Evolutionary conservation across 2,113 vertebrate species (phyloP), one percentile per base, ranked within the genome.

Genomic region (Synodontis membranacea): DNA sequence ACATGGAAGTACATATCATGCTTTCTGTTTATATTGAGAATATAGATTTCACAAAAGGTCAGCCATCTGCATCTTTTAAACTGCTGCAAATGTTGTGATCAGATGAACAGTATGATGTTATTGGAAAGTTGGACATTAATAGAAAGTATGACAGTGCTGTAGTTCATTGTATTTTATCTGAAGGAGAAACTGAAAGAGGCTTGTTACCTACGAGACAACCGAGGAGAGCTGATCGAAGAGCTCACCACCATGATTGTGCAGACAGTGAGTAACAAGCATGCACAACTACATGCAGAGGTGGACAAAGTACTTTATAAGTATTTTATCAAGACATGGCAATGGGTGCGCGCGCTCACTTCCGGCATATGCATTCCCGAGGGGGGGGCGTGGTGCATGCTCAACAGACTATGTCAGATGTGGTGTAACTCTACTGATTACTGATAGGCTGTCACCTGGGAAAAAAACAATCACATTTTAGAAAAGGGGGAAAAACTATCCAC

Each of bases 101-200:
- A 68, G 25, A 52, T 56, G 62, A 66, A 46, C 11, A 81, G 23
- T 42, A 34, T 58, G 31, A 31, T 19, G 37, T 60, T 39, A 78
- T 52, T 25, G 19, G 2, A n/a, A 46, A 31, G 6, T 31, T 46
- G 44, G 28, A 46, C 56, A 46, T 37, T 25, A 66, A n/a, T 48
- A 82, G 48, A 80, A 56, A 39, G 5, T 10, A 58, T 84, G 66
- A 46, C 15, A 56, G 15, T 84, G 58, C 50, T 84, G 68, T 44
- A 5, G 28, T 56, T 39, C 34, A 50, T 34, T 50, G 4, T 66
- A 7, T 76, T 52, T 28, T 37, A 83, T 86, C 15, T 39, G 66
- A 88, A 99, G 97, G 96, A 96, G 91, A 98, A 97, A 90, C 96
- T 97, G 94, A 96, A 96, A 1, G 97, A 98, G 92, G 96, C 96